These are phyloP conservation scores for Phyllotreta striolata DNA, from an alignment of 2,888 invertebrate genomes.

Conservation along the genomic window DNA sequence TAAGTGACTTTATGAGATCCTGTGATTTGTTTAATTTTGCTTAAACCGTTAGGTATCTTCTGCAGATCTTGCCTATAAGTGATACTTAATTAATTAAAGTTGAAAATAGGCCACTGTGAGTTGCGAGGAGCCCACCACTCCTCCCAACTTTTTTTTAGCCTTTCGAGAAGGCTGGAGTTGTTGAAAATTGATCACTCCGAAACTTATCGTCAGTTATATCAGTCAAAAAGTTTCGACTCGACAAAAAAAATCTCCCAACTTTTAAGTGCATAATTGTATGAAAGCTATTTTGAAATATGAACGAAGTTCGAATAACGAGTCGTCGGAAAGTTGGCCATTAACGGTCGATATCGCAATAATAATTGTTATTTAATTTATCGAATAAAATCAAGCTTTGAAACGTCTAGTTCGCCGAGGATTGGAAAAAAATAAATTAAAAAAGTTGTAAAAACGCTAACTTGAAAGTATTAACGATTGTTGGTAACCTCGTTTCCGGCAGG, in stretches of 20 bases:
- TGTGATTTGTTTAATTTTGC: too few species aligned
- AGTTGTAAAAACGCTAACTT: constrained; percentile 2
- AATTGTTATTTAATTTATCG: not conserved
- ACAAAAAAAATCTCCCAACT: constrained; percentile 35
- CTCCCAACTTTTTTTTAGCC: constrained; percentile 33
- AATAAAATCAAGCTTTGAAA: not conserved
- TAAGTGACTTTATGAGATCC: too few species aligned
- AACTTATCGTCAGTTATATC: constrained; percentile 46
- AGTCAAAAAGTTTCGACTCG: constrained; percentile 33
- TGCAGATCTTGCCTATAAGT: too few species aligned
- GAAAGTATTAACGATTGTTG: not conserved
- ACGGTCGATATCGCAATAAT: not conserved
- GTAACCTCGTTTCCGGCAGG: not conserved
- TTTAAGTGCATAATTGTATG: constrained; percentile 43
- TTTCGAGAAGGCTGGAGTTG: constrained; percentile 32
- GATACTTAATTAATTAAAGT: not conserved
- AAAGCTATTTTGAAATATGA: constrained; percentile 42
- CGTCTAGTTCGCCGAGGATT: not conserved
- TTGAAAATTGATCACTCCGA: constrained; percentile 44
- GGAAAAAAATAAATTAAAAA: not conserved
- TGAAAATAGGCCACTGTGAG: not conserved
- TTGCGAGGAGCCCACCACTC: constrained; percentile 5
- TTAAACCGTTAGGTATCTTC: too few species aligned
- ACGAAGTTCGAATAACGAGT: constrained; percentile 29
- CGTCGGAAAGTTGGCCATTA: constrained; percentile 11